Evolutionary conservation across 2,797 vertebrate genomes (phyloP), one percentile per base, ranked within the genome.

Genomic region (Heliangelus exortis): DNA sequence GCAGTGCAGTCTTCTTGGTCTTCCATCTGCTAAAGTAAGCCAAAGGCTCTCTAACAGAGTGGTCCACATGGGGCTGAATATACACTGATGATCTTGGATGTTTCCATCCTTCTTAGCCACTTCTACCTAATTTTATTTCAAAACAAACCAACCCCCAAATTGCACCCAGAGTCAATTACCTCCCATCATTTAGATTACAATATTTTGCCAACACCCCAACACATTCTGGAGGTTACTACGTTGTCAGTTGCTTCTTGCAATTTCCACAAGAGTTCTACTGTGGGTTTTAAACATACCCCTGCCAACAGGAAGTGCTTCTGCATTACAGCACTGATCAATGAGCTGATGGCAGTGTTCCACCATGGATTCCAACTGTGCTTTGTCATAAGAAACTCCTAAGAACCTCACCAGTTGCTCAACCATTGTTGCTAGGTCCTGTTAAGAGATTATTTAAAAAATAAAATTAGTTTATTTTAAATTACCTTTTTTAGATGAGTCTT

Each of bases 281-380:
- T 21, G 67, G 53, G 26, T 80, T 91, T 92, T 50, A 53, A 61
- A 92, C 98, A 5, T 98, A 98, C 98, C 99, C 96, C 99, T 98
- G 97, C 99, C 99, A 96, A 99, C 98, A 0, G 99, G 98, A 96
- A 99, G 98, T 2, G 99, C 99, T 97, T 99, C 99, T 0, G 99
- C 98, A 58, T 99, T 99, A 94, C 98, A 98, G 97, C 99, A 99
- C 96, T 99, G 99, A 94, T 99, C 99, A 6, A 99, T 98, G 73
- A 99, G 99, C 84, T 99, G 99, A 95, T 99, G 99, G 95, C 99
- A 99, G 97, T 98, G 99, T 95, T 99, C 99, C 57, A 98, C 98
- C 98, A 99, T 97, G 66, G 98, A 96, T 96, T 99, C 99, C 97
- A 99, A 84, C 98, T 99, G 99, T 51, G 98, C 98, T 97, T 99